A percentile compares a stretch with the other conserved stretches of the same genome.
These are phyloP conservation scores for Aphrocallistes beatrix DNA, from an alignment of 37 sponge, comb jelly and placozoan genomes.

Conservation along the genomic window DNA sequence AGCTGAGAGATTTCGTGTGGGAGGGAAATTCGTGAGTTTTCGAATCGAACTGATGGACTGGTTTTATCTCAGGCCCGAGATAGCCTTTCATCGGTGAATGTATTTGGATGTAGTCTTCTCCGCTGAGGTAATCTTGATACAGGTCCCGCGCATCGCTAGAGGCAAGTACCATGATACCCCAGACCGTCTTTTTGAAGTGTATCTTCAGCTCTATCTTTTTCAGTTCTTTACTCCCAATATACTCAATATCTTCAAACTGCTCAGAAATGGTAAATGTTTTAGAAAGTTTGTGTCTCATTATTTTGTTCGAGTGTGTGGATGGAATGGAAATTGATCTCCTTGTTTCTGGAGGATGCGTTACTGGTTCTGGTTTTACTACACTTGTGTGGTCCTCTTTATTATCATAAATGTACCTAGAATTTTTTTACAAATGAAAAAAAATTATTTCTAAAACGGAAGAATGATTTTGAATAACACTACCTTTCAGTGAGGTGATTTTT, in stretches of 20 bases:
- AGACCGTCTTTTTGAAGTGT: constrained; percentile 16
- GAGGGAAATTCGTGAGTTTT: not conserved
- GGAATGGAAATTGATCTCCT: not conserved
- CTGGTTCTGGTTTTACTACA: not conserved
- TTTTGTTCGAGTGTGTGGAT: no score
- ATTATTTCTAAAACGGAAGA: not conserved
- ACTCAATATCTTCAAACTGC: not conserved
- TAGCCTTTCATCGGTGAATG: not conserved
- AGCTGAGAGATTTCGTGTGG: not conserved
- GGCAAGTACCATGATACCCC: not conserved
- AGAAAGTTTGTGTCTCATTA: constrained; percentile 1
- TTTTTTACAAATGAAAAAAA: no score
- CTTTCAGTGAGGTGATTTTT: not conserved
- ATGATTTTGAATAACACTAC: not conserved
- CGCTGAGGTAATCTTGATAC: not conserved
- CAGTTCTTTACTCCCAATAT: not conserved
- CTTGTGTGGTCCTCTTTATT: not conserved
- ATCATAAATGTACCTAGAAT: not conserved
- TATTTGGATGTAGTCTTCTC: constrained; percentile 18
- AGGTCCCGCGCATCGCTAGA: not conserved
- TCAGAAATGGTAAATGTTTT: not conserved
- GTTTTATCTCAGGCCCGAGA: not conserved
- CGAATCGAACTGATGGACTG: not conserved
- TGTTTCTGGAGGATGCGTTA: not conserved
- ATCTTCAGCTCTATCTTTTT: constrained; percentile 2